Evolutionary conservation across 2,113 vertebrate species (phyloP).

Genomic region (Paratilapia polleni): DNA sequence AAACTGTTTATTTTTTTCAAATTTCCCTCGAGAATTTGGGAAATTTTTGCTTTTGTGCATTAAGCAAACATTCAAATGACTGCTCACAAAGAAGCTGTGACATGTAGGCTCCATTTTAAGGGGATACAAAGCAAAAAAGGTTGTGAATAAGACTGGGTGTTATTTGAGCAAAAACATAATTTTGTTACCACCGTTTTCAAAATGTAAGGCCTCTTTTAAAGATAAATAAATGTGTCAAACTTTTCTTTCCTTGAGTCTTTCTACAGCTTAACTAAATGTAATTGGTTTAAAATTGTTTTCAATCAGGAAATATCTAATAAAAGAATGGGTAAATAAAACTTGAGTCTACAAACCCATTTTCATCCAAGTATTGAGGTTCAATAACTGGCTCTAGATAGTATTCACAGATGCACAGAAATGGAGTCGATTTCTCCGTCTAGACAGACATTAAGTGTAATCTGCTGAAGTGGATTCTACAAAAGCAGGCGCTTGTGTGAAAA

Average conservation of each 20-base stretch:
- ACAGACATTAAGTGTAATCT: slow-evolving; percentile 58
- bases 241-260: background rate
- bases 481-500: slow-evolving; percentile 23
- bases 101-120: no score
- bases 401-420: background rate
- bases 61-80: background rate
- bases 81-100: no score
- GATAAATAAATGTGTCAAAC: background rate
- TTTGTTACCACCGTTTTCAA: no score
- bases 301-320: background rate
- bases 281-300: background rate
- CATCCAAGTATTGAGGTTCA: background rate
- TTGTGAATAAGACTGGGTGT: no score
- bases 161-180: no score
- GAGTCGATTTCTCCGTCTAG: slow-evolving; percentile 40
- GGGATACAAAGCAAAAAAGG: no score
- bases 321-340: background rate
- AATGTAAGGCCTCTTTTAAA: background rate
- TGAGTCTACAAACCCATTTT: background rate
- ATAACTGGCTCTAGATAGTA: background rate
- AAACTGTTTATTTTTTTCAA: background rate
- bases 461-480: slow-evolving; percentile 33
- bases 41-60: background rate
- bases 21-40: background rate
- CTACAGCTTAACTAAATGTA: background rate